Evolutionary conservation across 2,888 invertebrate genomes (phyloP).

Genomic region (Plebejus melissa): DNA sequence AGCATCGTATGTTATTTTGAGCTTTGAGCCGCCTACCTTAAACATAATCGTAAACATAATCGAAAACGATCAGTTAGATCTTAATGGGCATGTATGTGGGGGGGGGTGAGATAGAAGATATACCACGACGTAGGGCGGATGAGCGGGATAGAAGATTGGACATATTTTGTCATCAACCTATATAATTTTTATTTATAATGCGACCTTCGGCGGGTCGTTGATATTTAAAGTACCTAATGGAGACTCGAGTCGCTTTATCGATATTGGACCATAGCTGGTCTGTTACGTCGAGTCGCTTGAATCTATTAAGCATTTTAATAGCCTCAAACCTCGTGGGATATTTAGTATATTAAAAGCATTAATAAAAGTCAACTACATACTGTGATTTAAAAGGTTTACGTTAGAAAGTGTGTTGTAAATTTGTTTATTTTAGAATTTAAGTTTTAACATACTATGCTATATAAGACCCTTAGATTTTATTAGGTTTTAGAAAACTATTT

Average conservation of each 20-base stretch:
- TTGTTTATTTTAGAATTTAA: background rate
- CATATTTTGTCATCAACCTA: constrained; percentile 18
- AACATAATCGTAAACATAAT: background rate
- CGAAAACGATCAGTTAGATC: constrained; percentile 18
- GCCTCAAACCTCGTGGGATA: constrained; percentile 17
- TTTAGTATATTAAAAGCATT: constrained; percentile 8
- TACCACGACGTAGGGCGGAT: background rate
- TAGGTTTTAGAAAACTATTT: background rate
- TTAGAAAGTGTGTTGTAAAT: background rate
- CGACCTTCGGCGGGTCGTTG: constrained; percentile 24
- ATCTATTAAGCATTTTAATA: constrained; percentile 7
- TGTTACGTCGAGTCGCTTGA: background rate
- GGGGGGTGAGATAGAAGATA: background rate
- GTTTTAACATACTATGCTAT: too few relatives aligned
- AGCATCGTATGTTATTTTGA: constrained; percentile 22
- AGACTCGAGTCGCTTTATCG: constrained; percentile 14
- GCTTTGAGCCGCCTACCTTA: background rate
- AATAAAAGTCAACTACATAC: constrained; percentile 1
- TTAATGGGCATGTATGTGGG: background rate
- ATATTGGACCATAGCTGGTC: constrained; percentile 4
- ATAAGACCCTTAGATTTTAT: too few relatives aligned
- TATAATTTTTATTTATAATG: constrained; percentile 25
- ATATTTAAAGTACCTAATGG: constrained; percentile 6
- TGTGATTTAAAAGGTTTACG: background rate
- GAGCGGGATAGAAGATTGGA: constrained; percentile 6